Conservation (phyloP, 2,888 invertebrate genomes). For the Nephrotoma guestfalica region DNA sequence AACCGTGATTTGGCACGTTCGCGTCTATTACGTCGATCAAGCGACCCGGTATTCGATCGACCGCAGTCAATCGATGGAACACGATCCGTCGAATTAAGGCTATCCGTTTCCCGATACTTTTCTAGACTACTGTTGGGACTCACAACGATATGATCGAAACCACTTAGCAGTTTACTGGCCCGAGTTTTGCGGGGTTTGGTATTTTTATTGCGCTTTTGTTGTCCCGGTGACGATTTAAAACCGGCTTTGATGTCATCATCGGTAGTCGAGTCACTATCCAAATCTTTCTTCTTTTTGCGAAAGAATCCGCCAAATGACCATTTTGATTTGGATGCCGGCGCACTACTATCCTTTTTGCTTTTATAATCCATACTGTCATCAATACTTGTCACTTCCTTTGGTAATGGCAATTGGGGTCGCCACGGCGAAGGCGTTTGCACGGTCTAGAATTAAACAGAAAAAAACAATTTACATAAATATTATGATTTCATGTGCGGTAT, state of each 20-base stretch:
- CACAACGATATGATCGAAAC: slow-evolving; percentile 52
- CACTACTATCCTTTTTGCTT: slow-evolving; percentile 19
- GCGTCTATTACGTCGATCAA: slow-evolving; percentile 14
- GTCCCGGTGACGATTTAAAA: slow-evolving; percentile 26
- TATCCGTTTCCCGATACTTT: slow-evolving; percentile 4
- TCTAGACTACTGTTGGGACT: slow-evolving; percentile 18
- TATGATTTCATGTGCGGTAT: not conserved
- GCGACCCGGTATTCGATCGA: slow-evolving; percentile 17
- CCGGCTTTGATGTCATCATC: slow-evolving; percentile 33
- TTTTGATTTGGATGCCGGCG: slow-evolving; percentile 32
- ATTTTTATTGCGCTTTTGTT: slow-evolving; percentile 31
- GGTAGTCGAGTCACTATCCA: slow-evolving; percentile 35
- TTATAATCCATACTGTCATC: slow-evolving; percentile 19
- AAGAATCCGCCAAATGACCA: slow-evolving; percentile 73
- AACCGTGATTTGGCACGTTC: slow-evolving; percentile 9
- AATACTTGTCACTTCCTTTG: slow-evolving; percentile 21
- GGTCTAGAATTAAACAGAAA: slow-evolving; percentile 21
- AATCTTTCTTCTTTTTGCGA: slow-evolving; percentile 56
- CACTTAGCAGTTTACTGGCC: slow-evolving; percentile 35
- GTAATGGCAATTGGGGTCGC: slow-evolving; percentile 32
- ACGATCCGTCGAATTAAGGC: slow-evolving; percentile 10
- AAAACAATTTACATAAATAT: not conserved
- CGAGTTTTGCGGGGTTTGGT: slow-evolving; percentile 40
- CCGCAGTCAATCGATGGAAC: slow-evolving; percentile 7
- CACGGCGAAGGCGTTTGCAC: slow-evolving; percentile 27